Evolutionary conservation across 2,888 invertebrate species (phyloP), one percentile per base, ranked within the genome.

Genomic region (Nebria salina): DNA sequence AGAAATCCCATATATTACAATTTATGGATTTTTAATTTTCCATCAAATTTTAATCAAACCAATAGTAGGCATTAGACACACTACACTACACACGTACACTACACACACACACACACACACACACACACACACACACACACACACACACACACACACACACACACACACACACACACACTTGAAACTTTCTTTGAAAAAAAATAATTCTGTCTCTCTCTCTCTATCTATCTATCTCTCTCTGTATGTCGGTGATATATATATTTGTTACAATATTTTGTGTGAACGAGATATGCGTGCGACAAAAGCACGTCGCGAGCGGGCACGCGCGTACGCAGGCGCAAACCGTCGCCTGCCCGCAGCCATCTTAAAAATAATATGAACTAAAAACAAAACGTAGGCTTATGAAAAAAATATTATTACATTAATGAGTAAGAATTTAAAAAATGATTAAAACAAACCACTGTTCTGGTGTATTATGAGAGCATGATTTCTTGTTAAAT

Each of bases 401-500:
- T 80, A 75, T 78, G 78, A 77, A 73, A 25, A 73, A 41, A 73
- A 41, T 41, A 73, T 41, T 42, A 73, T 42, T 42, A 73, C 15
- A 8, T 54, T 54, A 54, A 54, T 54, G 54, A 54, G 7, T 34
- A 73, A 41, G 26, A 76, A 42, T 77, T 20, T 77, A 79, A 75
- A 80, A 42, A 78, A 74, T 77, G 26, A 64, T 75, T 43, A 68
- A 41, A 75, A 64, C 20, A 64, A 64, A 75, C 20, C 66, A 76
- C 66, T 66, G 65, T 76, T 76, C 75, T 64, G 34, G 34, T 34
- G 68, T 80, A 75, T 72, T 70, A 72, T 25, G 65, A 76, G 76
- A 72, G 76, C 76, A 73, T 76, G 72, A 81, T 81, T 81, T 76
- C 81, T 81, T 81, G 81, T 81, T 81, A 73, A 65, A 73, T 75